phyloP scores from a whole-genome alignment of 2,888 invertebrate species.

The Coecobrya sp. region DNA sequence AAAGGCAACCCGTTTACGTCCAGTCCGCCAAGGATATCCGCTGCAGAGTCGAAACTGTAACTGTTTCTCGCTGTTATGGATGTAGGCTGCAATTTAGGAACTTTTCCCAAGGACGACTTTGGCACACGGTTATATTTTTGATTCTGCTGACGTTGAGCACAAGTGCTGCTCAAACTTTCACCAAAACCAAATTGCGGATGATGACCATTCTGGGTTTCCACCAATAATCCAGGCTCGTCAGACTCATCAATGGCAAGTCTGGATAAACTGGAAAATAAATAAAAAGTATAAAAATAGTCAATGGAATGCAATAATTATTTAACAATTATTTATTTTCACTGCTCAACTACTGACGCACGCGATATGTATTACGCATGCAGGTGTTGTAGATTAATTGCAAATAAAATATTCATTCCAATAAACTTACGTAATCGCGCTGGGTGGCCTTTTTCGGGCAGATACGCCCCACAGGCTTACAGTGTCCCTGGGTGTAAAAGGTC shows the following conservation, averaged over 20 bases:
- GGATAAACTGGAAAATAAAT: constrained; percentile 72
- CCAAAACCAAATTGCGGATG: neutral
- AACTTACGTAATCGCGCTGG: constrained; percentile 85
- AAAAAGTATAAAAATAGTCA: no score
- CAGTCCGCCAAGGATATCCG: constrained; percentile 73
- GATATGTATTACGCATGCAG: no score
- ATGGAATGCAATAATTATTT: no score
- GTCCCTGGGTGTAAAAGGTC: constrained; percentile 85
- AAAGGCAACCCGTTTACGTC: neutral
- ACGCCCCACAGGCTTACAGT: constrained; percentile 85
- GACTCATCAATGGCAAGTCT: constrained; percentile 83
- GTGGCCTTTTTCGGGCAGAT: constrained; percentile 84
- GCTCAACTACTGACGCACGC: no score
- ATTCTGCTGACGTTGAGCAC: constrained; percentile 2
- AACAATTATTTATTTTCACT: no score
- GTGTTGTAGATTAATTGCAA: neutral
- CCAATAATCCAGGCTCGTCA: constrained; percentile 53
- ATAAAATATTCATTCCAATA: neutral
- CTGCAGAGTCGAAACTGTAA: constrained; percentile 73
- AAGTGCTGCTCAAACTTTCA: constrained; percentile 30
- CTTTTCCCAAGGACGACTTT: constrained; percentile 71
- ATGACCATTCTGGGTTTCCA: constrained; percentile 10
- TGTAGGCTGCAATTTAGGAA: constrained; percentile 59
- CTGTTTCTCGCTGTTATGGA: neutral
- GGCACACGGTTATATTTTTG: constrained; percentile 64